Evolutionary conservation across 2,797 vertebrate species (phyloP).

Genomic region (Acipenser transmontanus): DNA sequence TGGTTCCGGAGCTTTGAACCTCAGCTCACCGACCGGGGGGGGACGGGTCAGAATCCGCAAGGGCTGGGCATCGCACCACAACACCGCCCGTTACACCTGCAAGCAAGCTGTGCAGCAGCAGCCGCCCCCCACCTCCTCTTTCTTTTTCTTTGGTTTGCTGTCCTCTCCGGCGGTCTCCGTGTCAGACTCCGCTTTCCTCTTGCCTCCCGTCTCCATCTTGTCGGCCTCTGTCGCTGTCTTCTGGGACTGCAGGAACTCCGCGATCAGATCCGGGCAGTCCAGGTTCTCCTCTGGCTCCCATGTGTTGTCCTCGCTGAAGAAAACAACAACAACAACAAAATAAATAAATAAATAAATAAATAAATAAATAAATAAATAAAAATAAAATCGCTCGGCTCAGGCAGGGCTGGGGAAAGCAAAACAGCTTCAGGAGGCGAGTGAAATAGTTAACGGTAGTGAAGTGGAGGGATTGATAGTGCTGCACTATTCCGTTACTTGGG

Average conservation of each 20-base stretch:
- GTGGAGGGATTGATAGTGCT: neutral
- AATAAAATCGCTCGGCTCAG: too few species aligned
- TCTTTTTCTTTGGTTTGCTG: constrained; percentile 93
- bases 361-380: neutral
- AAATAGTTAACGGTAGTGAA: too few species aligned
- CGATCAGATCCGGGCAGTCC: constrained; percentile 93
- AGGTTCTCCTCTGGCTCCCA: constrained; percentile 98
- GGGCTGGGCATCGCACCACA: too few species aligned
- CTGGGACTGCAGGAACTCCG: constrained; percentile 90
- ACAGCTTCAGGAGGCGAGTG: neutral
- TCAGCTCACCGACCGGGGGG: too few species aligned
- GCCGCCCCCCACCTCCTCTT: constrained; percentile 76
- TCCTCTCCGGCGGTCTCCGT: constrained; percentile 78
- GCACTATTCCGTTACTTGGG: too few species aligned
- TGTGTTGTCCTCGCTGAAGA: constrained; percentile 86
- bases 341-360: neutral
- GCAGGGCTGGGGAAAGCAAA: neutral
- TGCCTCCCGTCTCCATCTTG: constrained; percentile 61
- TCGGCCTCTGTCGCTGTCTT: constrained; percentile 77
- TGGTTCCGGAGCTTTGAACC: too few species aligned
- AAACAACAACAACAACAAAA: too few species aligned
- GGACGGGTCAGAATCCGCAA: too few species aligned
- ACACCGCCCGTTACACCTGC: neutral
- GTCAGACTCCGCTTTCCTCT: constrained; percentile 77
- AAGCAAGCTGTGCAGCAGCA: neutral